phyloP scores from a whole-genome alignment of 2,797 vertebrate species.

The Falco concolor region DNA sequence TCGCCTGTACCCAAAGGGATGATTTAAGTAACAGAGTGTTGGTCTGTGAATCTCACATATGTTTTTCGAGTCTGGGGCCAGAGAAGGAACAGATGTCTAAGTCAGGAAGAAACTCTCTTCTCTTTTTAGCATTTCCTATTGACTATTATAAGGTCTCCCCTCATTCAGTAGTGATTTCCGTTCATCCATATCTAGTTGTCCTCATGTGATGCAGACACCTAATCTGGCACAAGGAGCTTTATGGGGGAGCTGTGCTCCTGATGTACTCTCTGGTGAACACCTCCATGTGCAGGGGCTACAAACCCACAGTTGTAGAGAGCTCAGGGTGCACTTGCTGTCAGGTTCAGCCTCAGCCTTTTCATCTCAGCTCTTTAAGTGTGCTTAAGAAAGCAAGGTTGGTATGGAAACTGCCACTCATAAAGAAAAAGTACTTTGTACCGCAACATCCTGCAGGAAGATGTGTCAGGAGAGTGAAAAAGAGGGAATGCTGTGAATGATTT shows the following conservation, averaged over 20 bases:
- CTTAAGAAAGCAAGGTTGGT: not conserved
- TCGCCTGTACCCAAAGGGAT: not conserved
- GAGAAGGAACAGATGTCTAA: constrained; percentile 25
- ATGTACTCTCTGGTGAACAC: not conserved
- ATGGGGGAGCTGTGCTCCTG: not conserved
- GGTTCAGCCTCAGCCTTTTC: not conserved
- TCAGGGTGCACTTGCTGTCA: not conserved
- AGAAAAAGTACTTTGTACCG: not conserved
- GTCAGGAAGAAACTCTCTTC: constrained; percentile 1
- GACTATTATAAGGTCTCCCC: not conserved
- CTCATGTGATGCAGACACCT: not conserved
- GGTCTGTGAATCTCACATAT: constrained; percentile 17
- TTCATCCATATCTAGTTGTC: not conserved
- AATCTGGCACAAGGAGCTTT: not conserved
- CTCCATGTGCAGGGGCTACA: not conserved
- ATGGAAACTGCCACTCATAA: not conserved
- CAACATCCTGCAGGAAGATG: not conserved
- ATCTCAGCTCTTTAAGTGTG: not conserved
- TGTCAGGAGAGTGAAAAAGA: not conserved
- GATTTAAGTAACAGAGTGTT: not conserved
- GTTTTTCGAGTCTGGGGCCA: not conserved
- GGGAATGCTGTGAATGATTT: not conserved
- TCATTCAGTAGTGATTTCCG: not conserved
- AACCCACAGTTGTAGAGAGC: accelerated
- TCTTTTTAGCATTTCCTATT: not conserved